These are phyloP conservation scores for Orchestia grillus DNA, from an alignment of 1,140 invertebrate species.

Conservation along the genomic window DNA sequence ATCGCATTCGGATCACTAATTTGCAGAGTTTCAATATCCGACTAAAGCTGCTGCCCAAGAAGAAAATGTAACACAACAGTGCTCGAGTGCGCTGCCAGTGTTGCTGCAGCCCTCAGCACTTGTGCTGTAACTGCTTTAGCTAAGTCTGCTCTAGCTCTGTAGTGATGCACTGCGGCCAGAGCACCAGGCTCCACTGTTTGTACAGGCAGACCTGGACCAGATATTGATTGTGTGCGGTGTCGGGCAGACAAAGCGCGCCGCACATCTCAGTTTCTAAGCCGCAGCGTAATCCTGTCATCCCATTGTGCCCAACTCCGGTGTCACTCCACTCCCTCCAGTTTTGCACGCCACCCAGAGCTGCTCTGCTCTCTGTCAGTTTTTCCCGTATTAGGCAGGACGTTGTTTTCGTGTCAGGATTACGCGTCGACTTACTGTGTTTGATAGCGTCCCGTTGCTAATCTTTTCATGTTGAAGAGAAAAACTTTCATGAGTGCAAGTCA, in stretches of 20 bases:
- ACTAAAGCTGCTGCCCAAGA: background rate
- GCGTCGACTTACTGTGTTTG: background rate
- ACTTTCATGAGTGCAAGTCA: background rate
- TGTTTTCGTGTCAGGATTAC: background rate
- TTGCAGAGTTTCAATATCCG: too few species aligned
- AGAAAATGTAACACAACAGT: background rate
- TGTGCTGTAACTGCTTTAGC: background rate
- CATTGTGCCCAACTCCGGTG: background rate
- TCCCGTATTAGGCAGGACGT: background rate
- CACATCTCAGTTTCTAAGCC: slow-evolving; percentile 50
- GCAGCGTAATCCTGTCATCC: slow-evolving; percentile 26
- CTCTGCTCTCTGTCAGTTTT: background rate
- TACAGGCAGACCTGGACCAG: background rate
- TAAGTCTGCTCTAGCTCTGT: background rate
- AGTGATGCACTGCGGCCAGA: background rate
- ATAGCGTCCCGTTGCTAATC: background rate
- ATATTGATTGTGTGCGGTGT: slow-evolving; percentile 40
- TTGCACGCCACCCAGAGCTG: background rate
- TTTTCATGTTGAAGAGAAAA: too few species aligned
- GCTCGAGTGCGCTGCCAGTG: background rate
- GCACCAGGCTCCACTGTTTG: background rate
- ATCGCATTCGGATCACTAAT: too few species aligned
- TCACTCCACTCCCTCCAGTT: background rate
- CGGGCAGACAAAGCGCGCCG: background rate
- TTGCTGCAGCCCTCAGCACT: background rate